These are phyloP conservation scores for Pyxicephalus adspersus DNA, from an alignment of 2,113 vertebrate genomes.

Conservation along the genomic window DNA sequence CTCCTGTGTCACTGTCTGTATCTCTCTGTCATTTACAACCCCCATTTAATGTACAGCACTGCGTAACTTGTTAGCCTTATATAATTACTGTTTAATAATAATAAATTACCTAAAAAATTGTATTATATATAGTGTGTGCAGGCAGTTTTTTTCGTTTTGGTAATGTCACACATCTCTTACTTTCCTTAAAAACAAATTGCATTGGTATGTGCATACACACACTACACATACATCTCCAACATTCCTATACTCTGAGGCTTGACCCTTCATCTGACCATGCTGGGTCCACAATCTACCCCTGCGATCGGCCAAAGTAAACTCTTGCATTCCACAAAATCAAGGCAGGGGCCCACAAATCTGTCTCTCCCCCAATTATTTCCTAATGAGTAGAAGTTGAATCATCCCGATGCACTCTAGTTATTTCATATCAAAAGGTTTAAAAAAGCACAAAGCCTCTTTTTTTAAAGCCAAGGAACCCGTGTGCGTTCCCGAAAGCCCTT, in stretches of 20 bases:
- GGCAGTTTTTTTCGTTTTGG: neutral
- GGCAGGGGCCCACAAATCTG: conserved; percentile 11
- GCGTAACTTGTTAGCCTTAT: too few relatives aligned
- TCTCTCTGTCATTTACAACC: too few relatives aligned
- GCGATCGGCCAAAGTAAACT: conserved; percentile 43
- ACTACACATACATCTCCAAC: neutral
- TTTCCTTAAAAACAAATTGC: neutral
- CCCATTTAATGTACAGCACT: too few relatives aligned
- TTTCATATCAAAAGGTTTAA: conserved; percentile 33
- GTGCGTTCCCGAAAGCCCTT: neutral
- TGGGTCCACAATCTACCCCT: neutral
- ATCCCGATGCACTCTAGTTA: conserved; percentile 37
- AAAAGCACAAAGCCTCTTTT: conserved; percentile 14
- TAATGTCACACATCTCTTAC: too few relatives aligned
- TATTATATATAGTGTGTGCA: too few relatives aligned
- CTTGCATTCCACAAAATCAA: conserved; percentile 39
- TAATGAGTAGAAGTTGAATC: conserved; percentile 41
- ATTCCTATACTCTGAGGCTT: conserved; percentile 1
- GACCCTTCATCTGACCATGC: conserved; percentile 20
- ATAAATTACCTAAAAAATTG: too few relatives aligned
- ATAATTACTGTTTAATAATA: too few relatives aligned
- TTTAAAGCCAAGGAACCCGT: neutral
- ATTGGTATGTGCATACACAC: neutral
- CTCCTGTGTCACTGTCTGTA: too few relatives aligned
- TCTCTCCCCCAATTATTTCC: conserved; percentile 49